Evolutionary conservation across 1,140 invertebrate genomes (phyloP).

Genomic region (Radopholus similis): DNA sequence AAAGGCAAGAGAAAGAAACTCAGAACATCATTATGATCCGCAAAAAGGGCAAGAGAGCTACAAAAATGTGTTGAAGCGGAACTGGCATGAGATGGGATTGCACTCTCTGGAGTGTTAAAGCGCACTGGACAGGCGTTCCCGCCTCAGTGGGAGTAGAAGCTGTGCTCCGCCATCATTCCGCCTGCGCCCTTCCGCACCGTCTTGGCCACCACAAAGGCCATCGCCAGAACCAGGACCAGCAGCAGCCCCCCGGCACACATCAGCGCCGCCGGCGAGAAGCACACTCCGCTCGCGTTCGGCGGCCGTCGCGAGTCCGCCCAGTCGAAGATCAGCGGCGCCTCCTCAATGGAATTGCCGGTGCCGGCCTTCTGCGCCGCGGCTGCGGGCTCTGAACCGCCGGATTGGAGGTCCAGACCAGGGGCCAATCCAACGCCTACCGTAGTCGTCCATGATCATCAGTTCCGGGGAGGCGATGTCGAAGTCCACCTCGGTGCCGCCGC

Average conservation of each 20-base stretch:
- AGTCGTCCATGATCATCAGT: slow-evolving; percentile 52
- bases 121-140: too few relatives aligned
- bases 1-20: neutral
- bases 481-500: slow-evolving; percentile 38
- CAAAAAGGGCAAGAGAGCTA: neutral
- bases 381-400: slow-evolving; percentile 13
- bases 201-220: slow-evolving; percentile 23
- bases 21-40: neutral
- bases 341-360: slow-evolving; percentile 8
- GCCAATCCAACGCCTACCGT: slow-evolving; percentile 13
- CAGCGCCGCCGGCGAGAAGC: slow-evolving; percentile 39
- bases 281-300: slow-evolving; percentile 4
- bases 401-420: neutral
- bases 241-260: slow-evolving; percentile 29
- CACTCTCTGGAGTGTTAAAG: too few relatives aligned
- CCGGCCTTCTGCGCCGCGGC: slow-evolving; percentile 6
- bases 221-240: slow-evolving; percentile 8
- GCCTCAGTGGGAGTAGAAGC: slow-evolving; percentile 9
- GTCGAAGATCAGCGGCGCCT: slow-evolving; percentile 15
- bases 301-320: neutral
- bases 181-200: slow-evolving; percentile 2
- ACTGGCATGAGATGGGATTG: too few relatives aligned
- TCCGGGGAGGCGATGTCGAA: slow-evolving; percentile 54
- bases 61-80: neutral
- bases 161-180: slow-evolving; percentile 6